A percentile compares a stretch with the other conserved stretches of the same genome.
Conservation (phyloP, 2,113 vertebrate genomes). For the Agelaius tricolor region DNA sequence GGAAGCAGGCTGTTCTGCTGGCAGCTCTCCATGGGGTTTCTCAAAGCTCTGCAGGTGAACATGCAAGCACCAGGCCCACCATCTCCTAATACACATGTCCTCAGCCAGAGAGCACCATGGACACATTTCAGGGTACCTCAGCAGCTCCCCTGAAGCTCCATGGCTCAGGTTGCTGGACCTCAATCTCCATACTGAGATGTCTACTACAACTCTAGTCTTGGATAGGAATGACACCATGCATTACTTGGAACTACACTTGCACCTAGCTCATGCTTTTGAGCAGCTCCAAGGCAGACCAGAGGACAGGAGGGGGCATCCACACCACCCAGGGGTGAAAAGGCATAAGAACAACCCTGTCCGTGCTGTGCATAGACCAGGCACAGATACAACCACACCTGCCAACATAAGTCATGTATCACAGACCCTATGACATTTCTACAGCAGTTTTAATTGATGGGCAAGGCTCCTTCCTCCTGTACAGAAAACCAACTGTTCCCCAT, state of each 20-base stretch:
- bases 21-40: neutral
- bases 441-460: neutral
- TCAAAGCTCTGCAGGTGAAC: neutral
- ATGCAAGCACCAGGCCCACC: neutral
- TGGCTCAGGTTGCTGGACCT: neutral
- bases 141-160: neutral
- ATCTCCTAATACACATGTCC: neutral
- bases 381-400: fast-evolving
- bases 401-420: neutral
- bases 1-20: neutral
- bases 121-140: neutral
- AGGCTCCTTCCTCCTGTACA: neutral
- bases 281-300: neutral
- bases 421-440: neutral
- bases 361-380: neutral
- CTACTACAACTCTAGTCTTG: neutral
- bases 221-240: fast-evolving
- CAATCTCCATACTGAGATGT: neutral
- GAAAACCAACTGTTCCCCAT: neutral
- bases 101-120: neutral
- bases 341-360: neutral
- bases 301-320: neutral
- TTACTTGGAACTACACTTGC: neutral
- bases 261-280: neutral
- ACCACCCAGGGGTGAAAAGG: neutral